Percentiles rank a stretch among this genome's conserved stretches.
phyloP scores from a whole-genome alignment of 2,113 vertebrate genomes.

The Ursus arctos region DNA sequence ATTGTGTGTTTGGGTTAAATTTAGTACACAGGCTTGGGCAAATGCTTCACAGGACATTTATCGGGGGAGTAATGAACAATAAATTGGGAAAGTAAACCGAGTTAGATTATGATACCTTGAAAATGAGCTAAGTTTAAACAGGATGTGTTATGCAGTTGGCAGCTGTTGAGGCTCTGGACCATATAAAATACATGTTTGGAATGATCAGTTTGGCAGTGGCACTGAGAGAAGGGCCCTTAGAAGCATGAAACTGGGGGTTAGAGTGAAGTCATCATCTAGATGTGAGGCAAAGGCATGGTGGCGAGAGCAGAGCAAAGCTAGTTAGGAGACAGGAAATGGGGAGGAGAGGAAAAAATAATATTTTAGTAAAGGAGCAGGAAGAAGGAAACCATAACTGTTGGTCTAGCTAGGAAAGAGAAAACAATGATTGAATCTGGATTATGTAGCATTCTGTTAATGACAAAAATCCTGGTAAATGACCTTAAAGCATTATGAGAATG shows the following conservation, averaged over 20 bases:
- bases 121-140: slow-evolving; percentile 3
- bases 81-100: not conserved
- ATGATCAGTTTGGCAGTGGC: not conserved
- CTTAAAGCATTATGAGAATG: not conserved
- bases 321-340: not conserved
- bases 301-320: not conserved
- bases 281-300: not conserved
- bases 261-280: not conserved
- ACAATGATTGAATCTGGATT: not conserved
- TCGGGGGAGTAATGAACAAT: not conserved
- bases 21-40: not conserved
- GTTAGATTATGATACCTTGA: not conserved
- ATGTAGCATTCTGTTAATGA: not conserved
- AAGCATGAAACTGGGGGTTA: not conserved
- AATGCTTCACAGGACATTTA: not conserved
- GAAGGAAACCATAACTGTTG: not conserved
- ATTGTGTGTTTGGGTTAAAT: not conserved
- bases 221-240: not conserved
- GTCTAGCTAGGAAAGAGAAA: not conserved
- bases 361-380: not conserved
- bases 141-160: not conserved
- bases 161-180: not conserved
- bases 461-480: not conserved
- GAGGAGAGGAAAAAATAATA: not conserved
- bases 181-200: not conserved